These are phyloP conservation scores for Andrena cerasifolii DNA, from an alignment of 1,140 invertebrate species.

Conservation along the genomic window DNA sequence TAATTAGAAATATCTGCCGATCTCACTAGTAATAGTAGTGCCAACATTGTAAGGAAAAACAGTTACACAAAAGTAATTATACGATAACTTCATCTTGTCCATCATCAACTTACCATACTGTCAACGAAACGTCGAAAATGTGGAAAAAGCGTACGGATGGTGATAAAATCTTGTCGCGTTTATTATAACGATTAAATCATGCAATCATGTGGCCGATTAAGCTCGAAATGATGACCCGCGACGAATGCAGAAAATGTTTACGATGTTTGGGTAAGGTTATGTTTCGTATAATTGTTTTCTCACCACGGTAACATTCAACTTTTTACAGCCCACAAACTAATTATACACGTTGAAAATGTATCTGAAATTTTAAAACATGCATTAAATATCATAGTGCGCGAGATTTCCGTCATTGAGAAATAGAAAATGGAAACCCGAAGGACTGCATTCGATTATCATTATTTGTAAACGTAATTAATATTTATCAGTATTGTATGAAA, in stretches of 20 bases:
- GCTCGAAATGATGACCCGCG: constrained; percentile 88
- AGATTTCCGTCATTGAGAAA: not conserved
- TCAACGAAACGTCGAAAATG: constrained; percentile 74
- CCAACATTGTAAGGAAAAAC: constrained; percentile 26
- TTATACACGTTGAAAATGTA: not conserved
- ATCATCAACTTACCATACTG: constrained; percentile 71
- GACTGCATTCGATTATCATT: not conserved
- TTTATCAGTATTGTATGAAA: constrained; percentile 7
- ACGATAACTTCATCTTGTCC: constrained; percentile 68
- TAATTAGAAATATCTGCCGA: not conserved
- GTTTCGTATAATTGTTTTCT: constrained; percentile 54
- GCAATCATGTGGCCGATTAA: constrained; percentile 87
- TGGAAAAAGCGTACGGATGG: constrained; percentile 50
- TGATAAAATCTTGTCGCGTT: constrained; percentile 20
- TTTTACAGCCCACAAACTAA: constrained; percentile 10
- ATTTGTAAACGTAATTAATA: constrained; percentile 30
- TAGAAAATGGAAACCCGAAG: not conserved
- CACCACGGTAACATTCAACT: constrained; percentile 9
- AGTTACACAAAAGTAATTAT: constrained; percentile 43
- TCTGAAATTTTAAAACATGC: not conserved
- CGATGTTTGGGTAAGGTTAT: constrained; percentile 89
- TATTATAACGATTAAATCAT: constrained; percentile 36
- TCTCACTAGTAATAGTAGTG: not conserved
- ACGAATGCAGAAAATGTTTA: constrained; percentile 93
- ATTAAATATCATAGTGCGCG: too few species aligned